Evolutionary conservation across 2,113 vertebrate genomes (phyloP), one percentile per base, ranked within the genome.

Genomic region (Rhinoderma darwinii): DNA sequence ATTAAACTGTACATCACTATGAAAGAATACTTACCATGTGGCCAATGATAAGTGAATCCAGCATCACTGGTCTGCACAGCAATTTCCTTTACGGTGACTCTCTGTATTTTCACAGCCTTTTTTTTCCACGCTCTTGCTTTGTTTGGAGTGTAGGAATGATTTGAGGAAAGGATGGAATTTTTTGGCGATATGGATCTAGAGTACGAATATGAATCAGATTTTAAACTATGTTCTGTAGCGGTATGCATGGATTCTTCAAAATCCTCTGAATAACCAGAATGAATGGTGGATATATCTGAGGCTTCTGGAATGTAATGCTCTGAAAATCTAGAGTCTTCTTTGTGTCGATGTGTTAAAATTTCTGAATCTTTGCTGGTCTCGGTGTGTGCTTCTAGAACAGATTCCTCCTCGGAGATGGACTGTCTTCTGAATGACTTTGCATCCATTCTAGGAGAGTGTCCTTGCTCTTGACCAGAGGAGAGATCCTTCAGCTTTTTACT

Each of bases 21-120:
- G 5, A n/a, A 9, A 43, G 0, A 18, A 18, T 1, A 90, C 95
- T 92, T n/a, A 99, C 98, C 93, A 9, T 89, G 17, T 7, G 91
- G 7, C 94, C 94, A 93, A 35, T 72, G 84, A 41, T 63, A 90
- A 35, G 89, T 8, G 1, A 91, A 90, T 0, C 86, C 88, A 0
- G 90, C 86, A 2, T 91, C 88, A 3, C 86, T 89, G 0, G 97
- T 98, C 94, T 98, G 97, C 11, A 94, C 94, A 0, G 94, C 95
- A 0, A 83, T 90, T 0, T 98, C 96, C 84, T 86, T 97, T n/a
- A 94, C 77, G 0, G 22, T 15, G 0, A 74, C 89, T 44, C 47
- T 80, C 0, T 11, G 63, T 0, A 8, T 14, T 17, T 0, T 68
- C 12, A 1, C 0, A 0, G 0, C 32, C 72, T 0, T 4, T 3